Base-by-base conservation (phyloP, 2,888 invertebrate species). In the Andrena chrysosceles region DNA sequence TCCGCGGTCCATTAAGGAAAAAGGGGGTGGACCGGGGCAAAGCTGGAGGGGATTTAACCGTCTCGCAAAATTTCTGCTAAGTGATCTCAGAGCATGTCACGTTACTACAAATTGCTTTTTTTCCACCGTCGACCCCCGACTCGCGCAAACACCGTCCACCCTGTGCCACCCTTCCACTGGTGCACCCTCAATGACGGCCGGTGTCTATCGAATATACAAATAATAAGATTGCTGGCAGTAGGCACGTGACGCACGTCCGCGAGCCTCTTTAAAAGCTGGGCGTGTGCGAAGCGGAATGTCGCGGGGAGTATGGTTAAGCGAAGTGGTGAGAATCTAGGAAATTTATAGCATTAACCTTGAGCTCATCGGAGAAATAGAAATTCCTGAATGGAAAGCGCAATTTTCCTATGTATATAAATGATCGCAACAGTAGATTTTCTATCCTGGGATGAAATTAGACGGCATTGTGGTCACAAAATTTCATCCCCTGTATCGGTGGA, bases 61-160 rank as follows among this genome's bases (percentile, higher is more conserved):
- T 86, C 87, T 89, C 89, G 88, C 86, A 90, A 90, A 92, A 92
- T 92, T 90, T 89, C 85, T 86, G 80, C 88, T 88, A 90, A 91
- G 90, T 89, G 91, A 89, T 92, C 89, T 92, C 92, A 91, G 91
- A 92, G 91, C 90, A 91, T 87, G 90, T 91, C 88, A 87, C 90
- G 89, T 87, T 75, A 85, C 87, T 86, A 89, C 90, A 91, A 93
- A 93, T 92, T 93, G 92, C 92, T 93, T 93, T 92, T 90, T 92
- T 90, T 86, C 72, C 13, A 7, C 54, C 8, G 5, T 33, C 69
- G 5, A 60, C 59, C 67, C 69, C 73, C 20, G 54, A 13, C 42
- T 6, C 8, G 7, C 59, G 49, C 13, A n/a, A 33, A 59, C 35
- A 31, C 6, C 23, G 23, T 26, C 60, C 59, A 26, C 56, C 2